These are phyloP conservation scores for Coenonympha arcania DNA, from an alignment of 2,888 invertebrate species.

Conservation along the genomic window DNA sequence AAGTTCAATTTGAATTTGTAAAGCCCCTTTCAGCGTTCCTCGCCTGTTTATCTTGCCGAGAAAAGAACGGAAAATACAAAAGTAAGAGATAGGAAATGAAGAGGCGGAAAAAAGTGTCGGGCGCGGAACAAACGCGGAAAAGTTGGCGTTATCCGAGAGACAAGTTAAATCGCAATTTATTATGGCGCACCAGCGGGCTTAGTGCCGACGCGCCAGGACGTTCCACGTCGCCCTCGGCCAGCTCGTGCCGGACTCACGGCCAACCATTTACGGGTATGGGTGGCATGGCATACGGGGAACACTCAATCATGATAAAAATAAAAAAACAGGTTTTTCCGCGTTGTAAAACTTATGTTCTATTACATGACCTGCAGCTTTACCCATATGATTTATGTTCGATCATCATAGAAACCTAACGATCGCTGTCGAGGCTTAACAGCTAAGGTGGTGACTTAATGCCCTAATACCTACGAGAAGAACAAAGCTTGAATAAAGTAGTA, in stretches of 20 bases:
- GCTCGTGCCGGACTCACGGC: constrained; percentile 20
- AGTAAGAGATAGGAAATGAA: constrained; percentile 75
- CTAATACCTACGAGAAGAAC: too few species aligned
- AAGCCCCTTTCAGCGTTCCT: constrained; percentile 74
- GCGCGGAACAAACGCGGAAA: constrained; percentile 71
- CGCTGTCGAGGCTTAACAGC: too few species aligned
- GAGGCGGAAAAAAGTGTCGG: constrained; percentile 74
- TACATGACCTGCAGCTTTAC: too few species aligned
- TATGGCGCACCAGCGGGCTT: constrained; percentile 69
- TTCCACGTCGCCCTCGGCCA: constrained; percentile 23
- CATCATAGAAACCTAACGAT: too few species aligned
- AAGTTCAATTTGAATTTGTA: constrained; percentile 76
- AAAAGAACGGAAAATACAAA: constrained; percentile 73
- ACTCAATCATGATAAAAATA: too few species aligned
- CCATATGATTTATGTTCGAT: too few species aligned
- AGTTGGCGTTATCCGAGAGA: constrained; percentile 74
- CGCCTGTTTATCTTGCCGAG: constrained; percentile 73
- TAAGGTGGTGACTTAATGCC: too few species aligned
- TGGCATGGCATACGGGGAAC: not conserved
- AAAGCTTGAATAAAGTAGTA: too few species aligned
- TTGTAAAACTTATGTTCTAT: too few species aligned
- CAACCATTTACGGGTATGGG: constrained; percentile 3
- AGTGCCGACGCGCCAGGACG: constrained; percentile 40
- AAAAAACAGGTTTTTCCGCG: too few species aligned
- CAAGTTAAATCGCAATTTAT: constrained; percentile 75